Percentiles rank a stretch among this genome's conserved stretches.
Conservation (phyloP, 2,113 vertebrate species). For the Alectura lathami region DNA sequence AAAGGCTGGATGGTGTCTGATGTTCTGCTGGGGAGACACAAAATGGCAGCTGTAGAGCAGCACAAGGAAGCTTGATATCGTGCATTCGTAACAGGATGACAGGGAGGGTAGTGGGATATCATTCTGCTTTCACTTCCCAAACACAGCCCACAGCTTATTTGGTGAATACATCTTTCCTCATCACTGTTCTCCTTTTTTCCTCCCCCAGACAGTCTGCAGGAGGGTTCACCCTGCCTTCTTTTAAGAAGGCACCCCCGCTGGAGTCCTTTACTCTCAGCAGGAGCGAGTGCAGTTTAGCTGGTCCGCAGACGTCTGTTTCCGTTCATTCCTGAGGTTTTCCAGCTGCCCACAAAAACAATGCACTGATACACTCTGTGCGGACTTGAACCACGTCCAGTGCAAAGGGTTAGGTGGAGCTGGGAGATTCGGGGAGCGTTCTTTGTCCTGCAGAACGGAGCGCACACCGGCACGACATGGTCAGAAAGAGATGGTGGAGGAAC, state of each 20-base stretch:
- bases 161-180: background rate
- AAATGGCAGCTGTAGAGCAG: background rate
- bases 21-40: background rate
- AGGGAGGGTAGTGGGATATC: background rate
- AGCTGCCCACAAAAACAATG: slow-evolving; percentile 47
- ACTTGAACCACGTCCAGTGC: background rate
- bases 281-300: slow-evolving; percentile 2
- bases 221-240: background rate
- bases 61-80: rapidly evolving
- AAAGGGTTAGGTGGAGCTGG: slow-evolving; percentile 17
- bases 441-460: background rate
- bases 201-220: background rate
- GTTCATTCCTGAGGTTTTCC: slow-evolving; percentile 63
- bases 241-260: background rate
- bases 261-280: background rate
- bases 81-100: background rate
- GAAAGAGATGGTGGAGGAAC: background rate
- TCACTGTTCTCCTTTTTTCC: background rate
- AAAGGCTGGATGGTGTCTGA: background rate
- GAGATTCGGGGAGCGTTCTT: background rate
- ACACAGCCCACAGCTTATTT: background rate
- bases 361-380: slow-evolving; percentile 42
- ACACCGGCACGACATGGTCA: background rate
- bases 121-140: background rate
- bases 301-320: slow-evolving; percentile 49